Evolutionary conservation across 2,888 invertebrate genomes (phyloP), one percentile per base, ranked within the genome.

Genomic region (Aethes cnicana): DNA sequence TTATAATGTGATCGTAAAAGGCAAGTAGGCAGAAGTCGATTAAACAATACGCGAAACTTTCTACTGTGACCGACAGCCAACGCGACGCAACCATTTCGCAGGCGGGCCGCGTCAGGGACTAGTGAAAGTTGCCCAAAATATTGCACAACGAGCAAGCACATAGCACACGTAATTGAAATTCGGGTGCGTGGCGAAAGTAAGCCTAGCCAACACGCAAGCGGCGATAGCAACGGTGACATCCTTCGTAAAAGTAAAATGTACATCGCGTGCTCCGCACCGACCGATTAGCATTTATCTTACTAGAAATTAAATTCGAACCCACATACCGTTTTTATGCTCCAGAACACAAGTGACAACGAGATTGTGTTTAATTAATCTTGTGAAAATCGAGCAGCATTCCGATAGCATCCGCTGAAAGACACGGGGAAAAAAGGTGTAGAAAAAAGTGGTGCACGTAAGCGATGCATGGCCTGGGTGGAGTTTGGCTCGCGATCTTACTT

Each of bases 41-140:
- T 54, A 47, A 56, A 56, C 49, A 55, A 47, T 57, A 48, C 49
- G 49, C 53, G 35, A 74, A 68, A 85, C 87, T 88, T 88, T 87
- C 88, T 58, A 78, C 88, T 78, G 63, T 68, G 82, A 83, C 84
- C 84, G 74, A 72, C 70, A 66, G 75, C 72, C 77, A 75, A 82
- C 86, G 86, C 81, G 86, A 87, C 78, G 86, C 81, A 87, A 87
- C 78, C 62, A 77, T 81, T 88, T 85, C 67, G 84, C 87, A 88
- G 83, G 80, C 88, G 70, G 62, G 70, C 72, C 80, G 81, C 86
- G 86, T 87, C 83, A 82, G 80, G 77, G 67, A 66, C 73, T 71
- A 85, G 88, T 85, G 89, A 89, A 89, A 89, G 89, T 86, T 81
- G 79, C 78, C 86, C 78, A 88, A 89, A 88, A 77, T 83, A 82